Base-by-base conservation (phyloP, 2,113 vertebrate genomes). In the Chaetorhynchus papuensis region DNA sequence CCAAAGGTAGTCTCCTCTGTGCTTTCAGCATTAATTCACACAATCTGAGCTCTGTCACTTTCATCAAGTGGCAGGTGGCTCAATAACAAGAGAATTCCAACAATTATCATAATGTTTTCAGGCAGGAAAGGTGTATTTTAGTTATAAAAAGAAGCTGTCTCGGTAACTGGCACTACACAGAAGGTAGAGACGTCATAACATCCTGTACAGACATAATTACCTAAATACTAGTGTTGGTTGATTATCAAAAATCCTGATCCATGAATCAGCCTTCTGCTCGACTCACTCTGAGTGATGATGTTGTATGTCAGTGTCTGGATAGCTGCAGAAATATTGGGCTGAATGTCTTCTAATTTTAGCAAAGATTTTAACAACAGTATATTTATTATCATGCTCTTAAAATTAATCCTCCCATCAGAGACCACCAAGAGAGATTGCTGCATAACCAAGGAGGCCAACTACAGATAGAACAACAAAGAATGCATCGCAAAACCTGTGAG, bases 321-420 rank as follows among this genome's bases (percentile, higher is more conserved):
- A 95, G 89, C 65, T 28, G 49, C 1, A 0, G 83, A 86, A 93
- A 82, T 68, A 44, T 19, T 65, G 61, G 10, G 2, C 80, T 94
- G 83, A 84, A 76, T 42, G 65, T 64, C 59, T 87, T 75, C 94
- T 90, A 95, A 95, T 87, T 96, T 97, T 95, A 95, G 93, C 71
- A 78, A 90, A 86, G 75, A 90, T 86, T 91, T 87, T 52, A 78
- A 47, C 0, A 5, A 68, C 17, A 60, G 10, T 26, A 6, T 31
- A 79, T 87, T 90, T 92, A 72, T 93, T 90, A 76, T 17, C n/a
- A 27, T 37, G 37, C 8, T 79, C 35, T 87, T 75, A 63, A 87
- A 89, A 89, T 47, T 71, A 89, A 84, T 93, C 81, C 21, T 74
- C 20, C 81, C 89, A 28, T 93, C 90, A 69, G 49, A 94, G 57